Conservation (phyloP, 2,113 vertebrate species). For the Thunnus maccoyii region DNA sequence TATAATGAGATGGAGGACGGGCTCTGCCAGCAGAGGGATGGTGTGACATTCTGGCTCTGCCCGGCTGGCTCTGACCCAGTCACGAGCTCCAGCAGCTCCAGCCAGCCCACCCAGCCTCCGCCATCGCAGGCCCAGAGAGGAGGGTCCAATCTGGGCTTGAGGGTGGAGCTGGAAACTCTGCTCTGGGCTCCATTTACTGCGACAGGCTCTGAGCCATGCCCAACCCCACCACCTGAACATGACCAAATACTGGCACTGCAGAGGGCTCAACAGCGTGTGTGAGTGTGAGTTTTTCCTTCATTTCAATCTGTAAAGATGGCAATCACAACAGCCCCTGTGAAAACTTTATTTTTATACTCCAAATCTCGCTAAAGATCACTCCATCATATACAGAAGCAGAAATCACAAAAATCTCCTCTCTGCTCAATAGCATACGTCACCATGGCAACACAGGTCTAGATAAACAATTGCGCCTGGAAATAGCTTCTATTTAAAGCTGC, state of each 20-base stretch:
- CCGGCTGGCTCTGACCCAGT: constrained; percentile 62
- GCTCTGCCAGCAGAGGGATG: constrained; percentile 56
- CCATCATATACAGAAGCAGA: constrained; percentile 8
- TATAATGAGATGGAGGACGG: constrained; percentile 69
- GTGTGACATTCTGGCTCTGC: constrained; percentile 69
- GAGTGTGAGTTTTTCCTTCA: constrained; percentile 22
- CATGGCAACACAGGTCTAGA: constrained; percentile 41
- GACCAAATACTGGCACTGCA: constrained; percentile 60
- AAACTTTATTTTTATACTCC: constrained; percentile 20
- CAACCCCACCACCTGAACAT: constrained; percentile 74
- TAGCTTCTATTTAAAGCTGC: constrained; percentile 45
- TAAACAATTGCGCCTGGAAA: constrained; percentile 55
- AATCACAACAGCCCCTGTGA: background rate
- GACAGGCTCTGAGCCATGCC: constrained; percentile 71
- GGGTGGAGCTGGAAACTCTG: constrained; percentile 63
- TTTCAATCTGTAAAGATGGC: constrained; percentile 48
- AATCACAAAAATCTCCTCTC: background rate
- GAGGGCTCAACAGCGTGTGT: constrained; percentile 16
- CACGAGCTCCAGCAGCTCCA: constrained; percentile 69
- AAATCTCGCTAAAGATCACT: background rate
- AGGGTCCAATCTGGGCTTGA: constrained; percentile 62
- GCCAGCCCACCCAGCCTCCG: constrained; percentile 65
- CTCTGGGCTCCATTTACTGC: constrained; percentile 60
- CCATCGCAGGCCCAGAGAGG: constrained; percentile 47
- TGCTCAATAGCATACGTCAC: constrained; percentile 21